phyloP scores from a whole-genome alignment of 1,140 invertebrate genomes.

The Tribolium madens region DNA sequence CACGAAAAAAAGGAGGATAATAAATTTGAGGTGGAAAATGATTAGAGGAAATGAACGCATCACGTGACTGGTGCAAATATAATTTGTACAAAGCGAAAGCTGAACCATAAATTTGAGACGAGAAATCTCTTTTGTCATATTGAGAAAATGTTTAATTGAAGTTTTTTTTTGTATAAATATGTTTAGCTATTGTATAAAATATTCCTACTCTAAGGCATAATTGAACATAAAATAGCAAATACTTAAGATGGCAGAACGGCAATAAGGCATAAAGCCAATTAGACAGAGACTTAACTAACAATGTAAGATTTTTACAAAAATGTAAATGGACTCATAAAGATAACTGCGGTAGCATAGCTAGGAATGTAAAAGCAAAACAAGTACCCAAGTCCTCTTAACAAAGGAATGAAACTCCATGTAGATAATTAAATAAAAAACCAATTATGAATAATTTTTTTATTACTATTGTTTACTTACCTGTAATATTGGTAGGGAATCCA shows the following conservation, averaged over 20 bases:
- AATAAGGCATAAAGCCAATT: not conserved
- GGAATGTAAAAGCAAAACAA: not conserved
- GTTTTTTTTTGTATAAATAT: too few species aligned
- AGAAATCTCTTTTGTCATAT: not conserved
- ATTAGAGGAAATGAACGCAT: not conserved
- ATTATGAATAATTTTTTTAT: not conserved
- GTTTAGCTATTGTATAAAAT: too few species aligned
- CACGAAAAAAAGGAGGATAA: constrained; percentile 43
- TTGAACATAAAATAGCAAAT: not conserved
- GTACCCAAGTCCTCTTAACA: not conserved
- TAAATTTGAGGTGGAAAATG: not conserved
- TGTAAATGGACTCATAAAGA: not conserved
- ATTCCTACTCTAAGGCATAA: not conserved
- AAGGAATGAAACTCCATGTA: not conserved
- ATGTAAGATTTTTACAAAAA: not conserved
- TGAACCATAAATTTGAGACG: not conserved
- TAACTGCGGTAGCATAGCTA: not conserved
- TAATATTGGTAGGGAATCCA: constrained; percentile 99
- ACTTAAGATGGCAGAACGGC: not conserved
- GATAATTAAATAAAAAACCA: too few species aligned
- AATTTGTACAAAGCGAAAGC: constrained; percentile 18
- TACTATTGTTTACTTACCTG: constrained; percentile 69
- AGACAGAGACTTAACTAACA: not conserved
- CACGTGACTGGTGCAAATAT: constrained; percentile 5
- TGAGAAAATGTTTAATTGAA: not conserved